These are phyloP conservation scores for Syrrhaptes paradoxus DNA, from an alignment of 2,113 vertebrate species.

Conservation along the genomic window DNA sequence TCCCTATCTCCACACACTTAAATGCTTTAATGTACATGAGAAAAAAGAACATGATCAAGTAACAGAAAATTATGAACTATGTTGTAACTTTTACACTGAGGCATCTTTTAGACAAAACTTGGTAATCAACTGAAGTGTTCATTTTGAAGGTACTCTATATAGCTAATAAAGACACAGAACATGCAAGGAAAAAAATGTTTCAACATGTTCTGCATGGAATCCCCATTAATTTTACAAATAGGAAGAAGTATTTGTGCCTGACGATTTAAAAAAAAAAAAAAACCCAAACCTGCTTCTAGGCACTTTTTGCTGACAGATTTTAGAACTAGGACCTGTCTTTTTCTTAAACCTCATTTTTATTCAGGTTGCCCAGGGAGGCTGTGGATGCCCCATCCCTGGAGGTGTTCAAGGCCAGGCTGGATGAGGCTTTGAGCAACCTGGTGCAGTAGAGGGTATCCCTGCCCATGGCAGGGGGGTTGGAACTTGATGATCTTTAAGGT, in stretches of 20 bases:
- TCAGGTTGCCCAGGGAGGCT: too few species aligned
- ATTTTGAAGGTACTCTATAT: neutral
- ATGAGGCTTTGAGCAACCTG: too few species aligned
- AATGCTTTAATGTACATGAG: neutral
- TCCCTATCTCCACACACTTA: neutral
- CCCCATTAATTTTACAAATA: neutral
- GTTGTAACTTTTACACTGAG: neutral
- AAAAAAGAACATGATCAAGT: neutral
- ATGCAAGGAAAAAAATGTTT: neutral
- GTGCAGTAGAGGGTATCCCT: too few species aligned
- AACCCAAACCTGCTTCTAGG: neutral
- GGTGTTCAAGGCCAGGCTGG: too few species aligned
- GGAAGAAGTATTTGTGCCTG: neutral
- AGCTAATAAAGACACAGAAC: neutral
- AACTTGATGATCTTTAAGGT: too few species aligned
- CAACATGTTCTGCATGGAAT: neutral
- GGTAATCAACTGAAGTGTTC: neutral
- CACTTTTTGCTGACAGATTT: neutral
- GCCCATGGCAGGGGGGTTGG: too few species aligned
- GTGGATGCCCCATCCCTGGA: too few species aligned
- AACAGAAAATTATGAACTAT: neutral
- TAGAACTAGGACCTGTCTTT: neutral
- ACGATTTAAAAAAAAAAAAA: neutral
- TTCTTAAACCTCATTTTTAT: neutral
- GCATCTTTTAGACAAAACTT: neutral